A percentile compares a stretch with the other conserved stretches of the same genome.
Conservation (phyloP, 2,797 vertebrate genomes). For the Myripristis jacobus region DNA sequence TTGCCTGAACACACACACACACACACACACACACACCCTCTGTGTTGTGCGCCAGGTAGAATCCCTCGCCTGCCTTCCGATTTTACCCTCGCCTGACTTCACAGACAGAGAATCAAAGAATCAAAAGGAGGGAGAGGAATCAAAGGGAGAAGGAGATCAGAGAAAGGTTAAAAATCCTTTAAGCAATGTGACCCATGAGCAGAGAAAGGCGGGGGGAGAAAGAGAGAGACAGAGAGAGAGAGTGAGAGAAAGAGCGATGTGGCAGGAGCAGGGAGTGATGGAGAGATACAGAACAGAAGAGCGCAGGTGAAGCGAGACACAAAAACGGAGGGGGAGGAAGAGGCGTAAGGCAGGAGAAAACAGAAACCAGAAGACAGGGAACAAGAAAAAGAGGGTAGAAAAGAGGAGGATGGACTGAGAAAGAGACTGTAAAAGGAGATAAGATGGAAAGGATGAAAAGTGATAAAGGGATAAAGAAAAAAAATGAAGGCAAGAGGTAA, state of each 20-base stretch:
- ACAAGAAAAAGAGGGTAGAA: too few species aligned
- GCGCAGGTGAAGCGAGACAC: neutral
- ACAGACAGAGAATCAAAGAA: conserved; percentile 35
- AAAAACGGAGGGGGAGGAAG: neutral
- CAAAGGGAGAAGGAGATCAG: conserved; percentile 45
- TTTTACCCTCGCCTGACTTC: conserved; percentile 1
- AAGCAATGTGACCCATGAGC: conserved; percentile 27
- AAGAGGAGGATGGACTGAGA: neutral
- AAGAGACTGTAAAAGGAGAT: too few species aligned
- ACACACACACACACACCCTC: neutral
- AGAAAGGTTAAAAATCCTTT: conserved; percentile 49
- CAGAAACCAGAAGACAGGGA: too few species aligned
- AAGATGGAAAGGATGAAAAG: neutral
- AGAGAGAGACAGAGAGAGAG: neutral
- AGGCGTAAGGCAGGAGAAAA: too few species aligned
- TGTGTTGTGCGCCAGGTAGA: neutral
- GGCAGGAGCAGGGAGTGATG: neutral
- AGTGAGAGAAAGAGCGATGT: too few species aligned
- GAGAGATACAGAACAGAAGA: neutral
- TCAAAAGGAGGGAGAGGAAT: conserved; percentile 30
- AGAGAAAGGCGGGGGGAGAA: neutral
- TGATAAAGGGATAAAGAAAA: neutral
- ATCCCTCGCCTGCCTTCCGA: conserved; percentile 1
- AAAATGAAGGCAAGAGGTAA: neutral
- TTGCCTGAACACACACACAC: neutral